phyloP scores from a whole-genome alignment of 1,140 invertebrate species.

The Heliothis subflexa region DNA sequence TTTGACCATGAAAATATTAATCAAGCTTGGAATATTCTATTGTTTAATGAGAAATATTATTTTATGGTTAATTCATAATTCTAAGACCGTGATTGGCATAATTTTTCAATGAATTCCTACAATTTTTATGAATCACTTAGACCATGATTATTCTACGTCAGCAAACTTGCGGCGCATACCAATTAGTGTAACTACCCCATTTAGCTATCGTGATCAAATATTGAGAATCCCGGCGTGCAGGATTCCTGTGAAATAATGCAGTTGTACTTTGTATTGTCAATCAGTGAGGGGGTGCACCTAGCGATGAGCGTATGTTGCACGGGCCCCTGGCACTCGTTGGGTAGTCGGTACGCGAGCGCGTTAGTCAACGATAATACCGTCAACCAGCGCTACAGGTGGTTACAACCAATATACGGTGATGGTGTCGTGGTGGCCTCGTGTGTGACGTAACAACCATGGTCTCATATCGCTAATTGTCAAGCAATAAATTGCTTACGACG shows the following conservation, averaged over 20 bases:
- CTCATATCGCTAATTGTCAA: background rate
- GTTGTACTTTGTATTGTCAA: conserved; percentile 58
- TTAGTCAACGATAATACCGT: conserved; percentile 78
- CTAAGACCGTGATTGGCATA: no score
- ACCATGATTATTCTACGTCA: no score
- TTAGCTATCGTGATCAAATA: background rate
- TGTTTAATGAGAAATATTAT: no score
- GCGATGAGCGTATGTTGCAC: conserved; percentile 70
- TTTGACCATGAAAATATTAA: no score
- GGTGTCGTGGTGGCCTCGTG: conserved; percentile 45
- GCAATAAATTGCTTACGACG: conserved; percentile 3
- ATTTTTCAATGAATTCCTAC: background rate
- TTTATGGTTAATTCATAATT: no score
- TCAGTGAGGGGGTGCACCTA: conserved; percentile 73
- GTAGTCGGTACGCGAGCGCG: conserved; percentile 69
- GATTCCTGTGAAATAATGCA: conserved; percentile 23
- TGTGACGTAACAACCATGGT: conserved; percentile 29
- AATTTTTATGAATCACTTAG: no score
- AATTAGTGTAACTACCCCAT: background rate
- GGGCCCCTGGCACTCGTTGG: conserved; percentile 70
- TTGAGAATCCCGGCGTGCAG: background rate
- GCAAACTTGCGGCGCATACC: background rate
- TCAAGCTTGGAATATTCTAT: no score
- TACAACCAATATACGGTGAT: conserved; percentile 62
- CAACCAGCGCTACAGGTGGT: conserved; percentile 75